Evolutionary conservation across 2,797 vertebrate species (phyloP).

Genomic region (Trematomus bernacchii): DNA sequence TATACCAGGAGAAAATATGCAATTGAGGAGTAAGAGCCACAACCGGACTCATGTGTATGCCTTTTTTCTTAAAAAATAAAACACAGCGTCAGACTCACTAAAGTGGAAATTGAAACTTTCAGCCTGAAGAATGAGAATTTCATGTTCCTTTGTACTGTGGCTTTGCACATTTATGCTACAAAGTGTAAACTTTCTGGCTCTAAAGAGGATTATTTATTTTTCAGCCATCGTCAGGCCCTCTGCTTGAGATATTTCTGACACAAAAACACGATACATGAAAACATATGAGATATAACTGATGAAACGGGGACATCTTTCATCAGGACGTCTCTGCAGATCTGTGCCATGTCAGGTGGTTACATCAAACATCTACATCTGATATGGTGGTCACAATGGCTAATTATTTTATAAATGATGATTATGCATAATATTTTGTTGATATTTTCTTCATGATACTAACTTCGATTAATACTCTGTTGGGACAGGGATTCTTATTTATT

Average conservation of each 20-base stretch:
- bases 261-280: conserved; percentile 33
- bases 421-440: not conserved
- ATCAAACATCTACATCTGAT: conserved; percentile 1
- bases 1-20: conserved; percentile 44
- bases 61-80: conserved; percentile 42
- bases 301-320: conserved; percentile 43
- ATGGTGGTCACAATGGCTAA: not conserved
- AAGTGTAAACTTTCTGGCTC: conserved; percentile 63
- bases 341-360: not conserved
- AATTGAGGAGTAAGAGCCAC: conserved; percentile 36
- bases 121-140: conserved; percentile 71
- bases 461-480: not conserved
- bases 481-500: not conserved
- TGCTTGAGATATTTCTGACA: conserved; percentile 53
- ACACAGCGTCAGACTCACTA: conserved; percentile 31
- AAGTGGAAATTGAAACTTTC: conserved; percentile 72
- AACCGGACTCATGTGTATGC: conserved; percentile 23
- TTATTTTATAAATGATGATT: not conserved
- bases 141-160: conserved; percentile 61
- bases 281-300: conserved; percentile 36
- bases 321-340: conserved; percentile 28
- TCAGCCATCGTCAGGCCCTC: conserved; percentile 58
- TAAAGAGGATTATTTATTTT: conserved; percentile 75
- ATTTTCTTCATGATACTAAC: not conserved
- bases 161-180: conserved; percentile 66